Evolutionary conservation across 1,140 invertebrate species (phyloP).

Genomic region (Gryon sp.): DNA sequence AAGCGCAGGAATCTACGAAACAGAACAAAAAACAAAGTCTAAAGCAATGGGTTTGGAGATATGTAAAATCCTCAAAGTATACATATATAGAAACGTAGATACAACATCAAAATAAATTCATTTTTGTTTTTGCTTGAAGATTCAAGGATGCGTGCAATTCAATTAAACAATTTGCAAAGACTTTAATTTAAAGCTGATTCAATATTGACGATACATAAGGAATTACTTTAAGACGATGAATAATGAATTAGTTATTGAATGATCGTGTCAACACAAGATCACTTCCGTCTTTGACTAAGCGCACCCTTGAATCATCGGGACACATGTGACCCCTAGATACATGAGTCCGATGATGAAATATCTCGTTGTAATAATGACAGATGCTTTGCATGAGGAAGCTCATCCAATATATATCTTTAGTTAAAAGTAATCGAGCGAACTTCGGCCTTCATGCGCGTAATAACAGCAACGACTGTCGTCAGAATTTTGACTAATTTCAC

Average conservation of each 20-base stretch:
- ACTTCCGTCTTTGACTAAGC: slow-evolving; percentile 49
- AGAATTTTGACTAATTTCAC: slow-evolving; percentile 9
- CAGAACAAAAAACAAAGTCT: slow-evolving; percentile 12
- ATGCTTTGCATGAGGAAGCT: slow-evolving; percentile 58
- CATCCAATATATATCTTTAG: slow-evolving; percentile 43
- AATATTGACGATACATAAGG: slow-evolving; percentile 21
- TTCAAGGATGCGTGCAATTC: slow-evolving; percentile 38
- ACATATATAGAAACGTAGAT: slow-evolving; percentile 15
- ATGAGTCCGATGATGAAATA: slow-evolving; percentile 57
- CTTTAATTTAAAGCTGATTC: slow-evolving; percentile 9
- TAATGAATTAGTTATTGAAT: slow-evolving; percentile 39
- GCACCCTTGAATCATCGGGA: slow-evolving; percentile 55
- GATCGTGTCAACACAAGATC: slow-evolving; percentile 4
- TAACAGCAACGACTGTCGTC: slow-evolving; percentile 10
- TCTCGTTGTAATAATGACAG: slow-evolving; percentile 57
- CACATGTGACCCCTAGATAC: slow-evolving; percentile 47
- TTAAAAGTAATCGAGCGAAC: slow-evolving; percentile 37
- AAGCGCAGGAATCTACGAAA: slow-evolving; percentile 41
- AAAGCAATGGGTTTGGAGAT: slow-evolving; percentile 33
- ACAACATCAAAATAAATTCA: slow-evolving; percentile 12
- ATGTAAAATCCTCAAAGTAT: too few relatives aligned
- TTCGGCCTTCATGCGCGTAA: slow-evolving; percentile 53
- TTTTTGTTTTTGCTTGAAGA: background rate
- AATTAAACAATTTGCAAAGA: background rate
- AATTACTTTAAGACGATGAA: slow-evolving; percentile 18